Percentiles rank a stretch among this genome's conserved stretches.
Evolutionary conservation across 2,888 invertebrate genomes (phyloP).

Genomic region (Electrophaes corylata): DNA sequence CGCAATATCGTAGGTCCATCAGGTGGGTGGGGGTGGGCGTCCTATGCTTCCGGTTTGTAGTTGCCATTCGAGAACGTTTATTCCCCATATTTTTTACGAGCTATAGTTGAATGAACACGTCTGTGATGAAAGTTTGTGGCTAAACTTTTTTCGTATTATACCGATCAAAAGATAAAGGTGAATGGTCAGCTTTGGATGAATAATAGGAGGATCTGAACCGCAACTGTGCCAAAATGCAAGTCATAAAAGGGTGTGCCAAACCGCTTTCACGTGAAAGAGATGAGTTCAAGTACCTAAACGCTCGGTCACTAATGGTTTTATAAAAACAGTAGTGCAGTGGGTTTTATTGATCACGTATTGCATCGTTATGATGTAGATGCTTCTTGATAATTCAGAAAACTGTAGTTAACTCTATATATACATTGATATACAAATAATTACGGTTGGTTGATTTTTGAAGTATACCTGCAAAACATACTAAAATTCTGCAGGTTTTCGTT

Average conservation of each 20-base stretch:
- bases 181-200: constrained; percentile 9
- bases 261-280: constrained; percentile 25
- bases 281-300: constrained; percentile 39
- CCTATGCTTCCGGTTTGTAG: too few species aligned
- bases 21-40: too few species aligned
- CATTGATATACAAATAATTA: too few species aligned
- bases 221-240: constrained; percentile 31
- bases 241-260: constrained; percentile 38
- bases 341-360: constrained; percentile 8
- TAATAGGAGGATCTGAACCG: not conserved
- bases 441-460: too few species aligned
- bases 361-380: constrained; percentile 8
- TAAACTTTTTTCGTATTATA: constrained; percentile 4
- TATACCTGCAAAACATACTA: too few species aligned
- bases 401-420: too few species aligned
- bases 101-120: too few species aligned
- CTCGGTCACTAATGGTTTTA: constrained; percentile 27
- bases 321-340: constrained; percentile 7
- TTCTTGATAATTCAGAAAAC: too few species aligned
- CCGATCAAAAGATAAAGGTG: constrained; percentile 10
- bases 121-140: not conserved
- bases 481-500: too few species aligned
- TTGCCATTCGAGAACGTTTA: too few species aligned
- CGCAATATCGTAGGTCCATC: too few species aligned
- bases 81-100: too few species aligned